Percentiles rank a stretch among this genome's conserved stretches.
Evolutionary conservation across 2,888 invertebrate genomes (phyloP).

Genomic region (Caenorhabditis afra): DNA sequence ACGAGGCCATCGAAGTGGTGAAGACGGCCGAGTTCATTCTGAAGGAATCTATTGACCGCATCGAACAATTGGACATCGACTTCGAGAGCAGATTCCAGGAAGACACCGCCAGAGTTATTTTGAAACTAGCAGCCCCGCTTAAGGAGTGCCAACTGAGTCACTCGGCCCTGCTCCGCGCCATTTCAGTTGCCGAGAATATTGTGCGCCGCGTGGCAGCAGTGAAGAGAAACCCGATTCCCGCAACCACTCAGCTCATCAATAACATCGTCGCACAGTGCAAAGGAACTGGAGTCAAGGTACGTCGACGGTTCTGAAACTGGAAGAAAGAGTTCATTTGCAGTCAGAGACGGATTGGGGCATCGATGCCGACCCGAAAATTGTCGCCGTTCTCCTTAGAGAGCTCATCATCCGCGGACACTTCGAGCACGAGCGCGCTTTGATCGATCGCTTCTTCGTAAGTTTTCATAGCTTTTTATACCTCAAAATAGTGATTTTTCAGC

Average conservation of each 20-base stretch:
- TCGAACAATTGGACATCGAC: constrained; percentile 41
- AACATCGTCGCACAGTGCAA: constrained; percentile 54
- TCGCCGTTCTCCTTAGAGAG: constrained; percentile 20
- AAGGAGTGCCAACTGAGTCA: constrained; percentile 13
- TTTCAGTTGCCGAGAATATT: constrained; percentile 55
- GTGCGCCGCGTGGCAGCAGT: constrained; percentile 48
- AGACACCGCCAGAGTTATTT: constrained; percentile 41
- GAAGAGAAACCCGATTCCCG: constrained; percentile 56
- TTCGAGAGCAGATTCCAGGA: constrained; percentile 56
- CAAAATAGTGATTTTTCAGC: background rate
- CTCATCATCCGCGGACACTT: constrained; percentile 43
- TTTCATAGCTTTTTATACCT: background rate
- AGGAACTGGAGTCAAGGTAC: constrained; percentile 48
- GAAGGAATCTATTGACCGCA: constrained; percentile 16
- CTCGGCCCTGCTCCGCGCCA: constrained; percentile 23
- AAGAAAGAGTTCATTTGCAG: constrained; percentile 32
- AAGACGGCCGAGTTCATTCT: constrained; percentile 10
- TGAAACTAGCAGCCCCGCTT: constrained; percentile 41
- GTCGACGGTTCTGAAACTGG: background rate
- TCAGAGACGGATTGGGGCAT: constrained; percentile 52
- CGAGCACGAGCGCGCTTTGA: constrained; percentile 17
- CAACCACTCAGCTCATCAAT: constrained; percentile 61
- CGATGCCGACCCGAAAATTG: constrained; percentile 14
- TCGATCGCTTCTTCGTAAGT: constrained; percentile 50
- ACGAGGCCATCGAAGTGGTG: constrained; percentile 8